Base-by-base conservation (phyloP, 1,140 invertebrate species). In the Aphelenchoides fujianensis region DNA sequence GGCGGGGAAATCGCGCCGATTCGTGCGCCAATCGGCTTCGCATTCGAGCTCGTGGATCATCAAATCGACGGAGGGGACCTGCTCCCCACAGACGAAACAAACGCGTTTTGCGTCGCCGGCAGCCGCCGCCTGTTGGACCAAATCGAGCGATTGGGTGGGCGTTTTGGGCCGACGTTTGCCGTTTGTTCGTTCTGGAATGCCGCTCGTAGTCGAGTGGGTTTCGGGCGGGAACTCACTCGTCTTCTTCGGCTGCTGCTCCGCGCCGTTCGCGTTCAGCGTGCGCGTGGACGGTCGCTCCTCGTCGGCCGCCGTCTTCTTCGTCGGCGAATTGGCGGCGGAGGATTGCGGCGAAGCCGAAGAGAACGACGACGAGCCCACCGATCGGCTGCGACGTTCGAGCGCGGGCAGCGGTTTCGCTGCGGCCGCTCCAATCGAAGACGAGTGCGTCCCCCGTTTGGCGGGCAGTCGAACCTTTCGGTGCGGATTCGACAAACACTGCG, bases 11-110 rank as follows among this genome's bases (percentile, higher is more conserved):
- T 66, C 63, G 34, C 63, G 63, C 2, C 63, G 16, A 27, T 31
- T 12, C 2, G 63, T 66, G 36, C 63, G 16, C 63, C 63, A 66
- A 41, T 36, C 36, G 16, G 63, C 63, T 66, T 66, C 63, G 53
- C 63, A 66, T 36, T 66, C 63, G 31, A 66, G 37, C 53, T 66
- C 63, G 31, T 66, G 63, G 32, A 19, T 30, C n/a, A 66, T 12
- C 1, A 66, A 37, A 36, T 34, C 32, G 32, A 19, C 34, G 27
- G 32, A 27, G 23, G 31, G 16, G 12, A 66, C 31, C 36, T 37
- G 16, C 32, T 31, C 27, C 0, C 63, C 63, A 3, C 63, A 66
- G 2, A 66, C 63, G 53, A 66, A 66, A 66, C 63, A 66, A 55
- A 66, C 31, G 16, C 63, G 55, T 59, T 59, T 59, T 7, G 55